These are phyloP conservation scores for Thysanoteuthis rhombus DNA, from an alignment of 2,888 invertebrate species.

Conservation along the genomic window DNA sequence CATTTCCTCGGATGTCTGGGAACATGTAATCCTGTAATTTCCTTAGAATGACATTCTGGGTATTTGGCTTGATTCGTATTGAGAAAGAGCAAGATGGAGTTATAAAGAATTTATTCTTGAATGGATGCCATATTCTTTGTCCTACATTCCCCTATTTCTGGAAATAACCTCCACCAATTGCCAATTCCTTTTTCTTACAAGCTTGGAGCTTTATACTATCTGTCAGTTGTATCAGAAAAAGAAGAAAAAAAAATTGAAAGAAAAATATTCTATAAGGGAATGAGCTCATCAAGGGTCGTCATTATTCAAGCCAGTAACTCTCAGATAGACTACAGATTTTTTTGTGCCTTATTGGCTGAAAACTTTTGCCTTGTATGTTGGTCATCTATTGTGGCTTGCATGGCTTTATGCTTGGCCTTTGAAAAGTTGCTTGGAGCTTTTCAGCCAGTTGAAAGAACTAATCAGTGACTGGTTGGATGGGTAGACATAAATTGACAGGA, in stretches of 20 bases:
- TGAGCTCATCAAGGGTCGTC: background rate
- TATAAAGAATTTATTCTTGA: too few relatives aligned
- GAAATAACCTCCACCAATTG: background rate
- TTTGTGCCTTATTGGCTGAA: background rate
- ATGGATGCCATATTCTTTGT: background rate
- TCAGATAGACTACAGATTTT: background rate
- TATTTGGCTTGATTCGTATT: too few relatives aligned
- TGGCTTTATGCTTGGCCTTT: background rate
- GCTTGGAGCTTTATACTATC: background rate
- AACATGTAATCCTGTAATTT: background rate
- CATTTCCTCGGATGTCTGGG: background rate
- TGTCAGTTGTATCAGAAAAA: background rate
- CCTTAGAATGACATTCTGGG: background rate
- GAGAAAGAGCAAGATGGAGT: too few relatives aligned
- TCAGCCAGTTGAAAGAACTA: background rate
- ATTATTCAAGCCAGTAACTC: background rate
- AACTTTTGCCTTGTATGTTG: background rate
- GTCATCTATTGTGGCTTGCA: background rate
- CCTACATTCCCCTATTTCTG: background rate
- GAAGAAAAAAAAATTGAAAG: background rate
- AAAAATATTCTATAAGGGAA: background rate
- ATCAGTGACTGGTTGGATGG: background rate
- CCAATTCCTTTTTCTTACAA: background rate
- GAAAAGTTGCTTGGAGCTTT: background rate
- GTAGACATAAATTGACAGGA: background rate